These are phyloP conservation scores for Eunapius fragilis DNA, from an alignment of 37 sponge, comb jelly and placozoan species.

Conservation along the genomic window DNA sequence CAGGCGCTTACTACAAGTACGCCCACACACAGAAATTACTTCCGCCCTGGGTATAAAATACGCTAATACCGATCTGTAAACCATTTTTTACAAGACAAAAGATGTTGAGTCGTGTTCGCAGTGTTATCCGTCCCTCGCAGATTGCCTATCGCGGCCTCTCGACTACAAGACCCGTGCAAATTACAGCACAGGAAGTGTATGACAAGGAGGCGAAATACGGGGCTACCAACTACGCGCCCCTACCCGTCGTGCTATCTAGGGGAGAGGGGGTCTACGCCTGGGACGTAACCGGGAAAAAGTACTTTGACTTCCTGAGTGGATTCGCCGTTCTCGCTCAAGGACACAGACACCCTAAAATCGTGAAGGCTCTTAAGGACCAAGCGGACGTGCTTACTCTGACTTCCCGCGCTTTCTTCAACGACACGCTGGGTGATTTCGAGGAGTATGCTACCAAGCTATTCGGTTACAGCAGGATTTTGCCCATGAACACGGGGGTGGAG, in stretches of 20 bases:
- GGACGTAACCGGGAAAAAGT: constrained; percentile 92
- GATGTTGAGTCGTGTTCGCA: neutral
- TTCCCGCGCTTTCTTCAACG: constrained; percentile 93
- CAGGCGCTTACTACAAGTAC: no score
- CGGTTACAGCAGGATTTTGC: constrained; percentile 96
- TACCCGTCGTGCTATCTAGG: constrained; percentile 87
- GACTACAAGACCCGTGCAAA: neutral
- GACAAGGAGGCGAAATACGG: constrained; percentile 77
- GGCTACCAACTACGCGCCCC: constrained; percentile 90
- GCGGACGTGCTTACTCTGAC: constrained; percentile 81
- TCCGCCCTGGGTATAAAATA: no score
- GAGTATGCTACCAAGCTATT: constrained; percentile 87
- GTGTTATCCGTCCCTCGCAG: neutral
- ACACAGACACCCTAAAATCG: constrained; percentile 92
- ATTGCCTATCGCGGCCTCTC: neutral
- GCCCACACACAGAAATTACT: no score
- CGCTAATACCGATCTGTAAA: no score
- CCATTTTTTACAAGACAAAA: neutral
- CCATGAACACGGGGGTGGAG: constrained; percentile 99
- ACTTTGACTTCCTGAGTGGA: constrained; percentile 96
- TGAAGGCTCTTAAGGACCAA: constrained; percentile 75
- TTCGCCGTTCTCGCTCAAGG: constrained; percentile 96
- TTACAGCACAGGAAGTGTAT: constrained; percentile 32
- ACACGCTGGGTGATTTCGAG: constrained; percentile 88
- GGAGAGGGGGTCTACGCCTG: constrained; percentile 95